Conservation (phyloP, 2,888 invertebrate genomes). For the Drosophila gaucha region DNA sequence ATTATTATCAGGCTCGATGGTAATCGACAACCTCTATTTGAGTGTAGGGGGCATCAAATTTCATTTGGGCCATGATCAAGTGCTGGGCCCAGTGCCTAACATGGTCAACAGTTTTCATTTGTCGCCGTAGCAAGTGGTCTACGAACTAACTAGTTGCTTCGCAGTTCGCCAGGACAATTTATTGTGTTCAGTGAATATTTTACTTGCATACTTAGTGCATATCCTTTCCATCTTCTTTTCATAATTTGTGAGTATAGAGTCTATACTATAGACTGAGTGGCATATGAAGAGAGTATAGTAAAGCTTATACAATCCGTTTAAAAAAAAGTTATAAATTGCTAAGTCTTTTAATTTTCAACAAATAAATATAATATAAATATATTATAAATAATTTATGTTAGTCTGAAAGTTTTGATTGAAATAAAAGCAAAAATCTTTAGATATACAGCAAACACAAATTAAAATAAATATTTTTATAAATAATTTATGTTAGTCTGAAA, state of each 20-base stretch:
- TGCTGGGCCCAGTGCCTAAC: neutral
- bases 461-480: too few species aligned
- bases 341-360: too few species aligned
- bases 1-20: slow-evolving; percentile 20
- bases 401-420: too few species aligned
- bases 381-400: too few species aligned
- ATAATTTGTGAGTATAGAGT: slow-evolving; percentile 20
- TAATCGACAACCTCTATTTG: slow-evolving; percentile 7
- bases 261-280: too few species aligned
- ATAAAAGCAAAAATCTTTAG: too few species aligned
- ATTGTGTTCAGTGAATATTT: neutral
- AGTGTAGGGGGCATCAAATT: neutral
- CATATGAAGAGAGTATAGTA: too few species aligned
- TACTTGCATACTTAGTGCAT: too few species aligned
- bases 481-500: too few species aligned
- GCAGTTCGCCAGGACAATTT: neutral
- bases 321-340: too few species aligned
- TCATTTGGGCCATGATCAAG: slow-evolving; percentile 26
- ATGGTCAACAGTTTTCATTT: slow-evolving; percentile 38
- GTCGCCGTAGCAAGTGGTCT: slow-evolving; percentile 4
- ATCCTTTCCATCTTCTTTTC: slow-evolving; percentile 15
- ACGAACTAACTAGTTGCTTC: neutral
- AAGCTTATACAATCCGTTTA: too few species aligned
- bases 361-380: too few species aligned
- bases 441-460: neutral